Evolutionary conservation across 1,140 invertebrate genomes (phyloP).

Genomic region (Cyphomyrmex costatus): DNA sequence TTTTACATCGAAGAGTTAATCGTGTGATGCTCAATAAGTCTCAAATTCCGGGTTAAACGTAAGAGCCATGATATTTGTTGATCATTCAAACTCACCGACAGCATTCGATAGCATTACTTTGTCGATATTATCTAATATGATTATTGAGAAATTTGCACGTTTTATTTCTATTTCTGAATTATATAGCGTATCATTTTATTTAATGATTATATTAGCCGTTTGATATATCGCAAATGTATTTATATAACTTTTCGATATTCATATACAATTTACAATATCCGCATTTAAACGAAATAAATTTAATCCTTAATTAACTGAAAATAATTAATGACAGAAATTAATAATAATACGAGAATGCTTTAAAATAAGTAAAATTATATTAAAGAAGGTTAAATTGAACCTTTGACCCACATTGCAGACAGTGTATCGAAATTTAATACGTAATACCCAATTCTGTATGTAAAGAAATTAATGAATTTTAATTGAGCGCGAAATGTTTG

Average conservation of each 20-base stretch:
- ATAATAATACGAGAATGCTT: not conserved
- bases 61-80: not conserved
- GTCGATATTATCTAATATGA: not conserved
- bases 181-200: not conserved
- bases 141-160: not conserved
- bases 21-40: conserved; percentile 8
- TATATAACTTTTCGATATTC: not conserved
- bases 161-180: conserved; percentile 4
- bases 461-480: not conserved
- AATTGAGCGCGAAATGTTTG: not conserved
- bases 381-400: conserved; percentile 4
- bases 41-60: conserved; percentile 27
- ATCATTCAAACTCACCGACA: not conserved
- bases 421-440: not conserved
- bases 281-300: conserved; percentile 26
- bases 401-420: conserved; percentile 4
- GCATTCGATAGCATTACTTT: not conserved
- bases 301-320: conserved; percentile 36
- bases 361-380: not conserved
- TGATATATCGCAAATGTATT: conserved; percentile 26
- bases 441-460: not conserved
- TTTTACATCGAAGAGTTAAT: not conserved
- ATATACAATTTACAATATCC: conserved; percentile 10
- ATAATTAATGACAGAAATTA: not conserved
- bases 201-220: not conserved